phyloP scores from a whole-genome alignment of 2,797 vertebrate genomes.

The Lagodon rhomboides region DNA sequence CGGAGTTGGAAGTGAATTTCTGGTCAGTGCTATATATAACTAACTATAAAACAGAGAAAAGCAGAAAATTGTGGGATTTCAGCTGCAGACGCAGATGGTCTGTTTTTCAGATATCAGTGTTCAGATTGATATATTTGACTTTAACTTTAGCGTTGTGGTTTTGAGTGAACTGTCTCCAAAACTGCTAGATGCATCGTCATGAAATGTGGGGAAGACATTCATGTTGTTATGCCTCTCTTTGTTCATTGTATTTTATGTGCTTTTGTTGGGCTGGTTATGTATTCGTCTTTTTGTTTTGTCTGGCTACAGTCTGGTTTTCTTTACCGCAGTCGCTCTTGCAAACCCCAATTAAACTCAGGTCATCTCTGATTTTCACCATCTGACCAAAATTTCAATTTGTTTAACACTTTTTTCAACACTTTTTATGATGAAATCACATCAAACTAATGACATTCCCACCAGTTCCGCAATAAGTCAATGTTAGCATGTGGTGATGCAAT shows the following conservation, averaged over 20 bases:
- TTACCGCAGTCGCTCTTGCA: too few relatives aligned
- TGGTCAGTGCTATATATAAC: constrained; percentile 7
- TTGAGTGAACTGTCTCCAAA: neutral
- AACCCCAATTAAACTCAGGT: too few relatives aligned
- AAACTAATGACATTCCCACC: neutral
- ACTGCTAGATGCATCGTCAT: neutral
- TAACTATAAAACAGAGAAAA: neutral
- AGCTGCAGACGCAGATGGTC: neutral
- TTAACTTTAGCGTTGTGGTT: neutral
- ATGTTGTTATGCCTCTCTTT: neutral
- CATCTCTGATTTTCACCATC: too few relatives aligned
- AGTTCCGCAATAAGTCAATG: neutral
- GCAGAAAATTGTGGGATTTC: neutral
- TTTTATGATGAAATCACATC: too few relatives aligned
- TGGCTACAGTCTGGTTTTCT: too few relatives aligned
- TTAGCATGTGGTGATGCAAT: too few relatives aligned
- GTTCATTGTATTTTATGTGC: too few relatives aligned
- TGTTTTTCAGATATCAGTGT: neutral
- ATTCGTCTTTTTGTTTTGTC: too few relatives aligned
- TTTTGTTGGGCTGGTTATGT: too few relatives aligned
- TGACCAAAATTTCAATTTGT: too few relatives aligned
- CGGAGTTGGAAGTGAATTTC: constrained; percentile 17
- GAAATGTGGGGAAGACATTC: neutral
- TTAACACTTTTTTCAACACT: too few relatives aligned
- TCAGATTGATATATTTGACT: neutral